Percentiles rank a stretch among this genome's conserved stretches.
phyloP scores from a whole-genome alignment of 2,888 invertebrate species.

The Coenonympha arcania region DNA sequence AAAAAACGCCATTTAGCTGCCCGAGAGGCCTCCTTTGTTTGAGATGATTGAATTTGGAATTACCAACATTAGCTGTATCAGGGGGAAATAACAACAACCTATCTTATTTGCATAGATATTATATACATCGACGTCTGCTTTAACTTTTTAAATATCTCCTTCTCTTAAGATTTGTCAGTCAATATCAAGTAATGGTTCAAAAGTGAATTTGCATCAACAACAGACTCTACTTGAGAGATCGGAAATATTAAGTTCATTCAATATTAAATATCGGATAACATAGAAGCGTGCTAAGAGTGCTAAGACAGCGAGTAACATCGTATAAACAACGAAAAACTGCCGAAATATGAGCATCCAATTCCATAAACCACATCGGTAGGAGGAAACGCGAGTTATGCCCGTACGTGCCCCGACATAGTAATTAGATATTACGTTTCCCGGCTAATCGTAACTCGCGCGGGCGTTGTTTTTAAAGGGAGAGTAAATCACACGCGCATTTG shows the following conservation, averaged over 20 bases:
- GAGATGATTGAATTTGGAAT: constrained; percentile 72
- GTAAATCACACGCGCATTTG: constrained; percentile 65
- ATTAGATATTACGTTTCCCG: constrained; percentile 70
- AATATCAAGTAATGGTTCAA: too few species aligned
- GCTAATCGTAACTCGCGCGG: constrained; percentile 73
- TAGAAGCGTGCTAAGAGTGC: constrained; percentile 45
- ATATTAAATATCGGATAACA: constrained; percentile 51
- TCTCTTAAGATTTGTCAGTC: too few species aligned
- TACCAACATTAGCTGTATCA: constrained; percentile 62
- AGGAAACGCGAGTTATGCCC: constrained; percentile 69
- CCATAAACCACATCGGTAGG: constrained; percentile 71
- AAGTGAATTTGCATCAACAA: constrained; percentile 11
- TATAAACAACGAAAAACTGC: constrained; percentile 62
- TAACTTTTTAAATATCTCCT: too few species aligned
- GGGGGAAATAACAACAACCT: constrained; percentile 35
- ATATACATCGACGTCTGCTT: too few species aligned
- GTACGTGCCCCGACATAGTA: constrained; percentile 73
- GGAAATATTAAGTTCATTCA: neutral
- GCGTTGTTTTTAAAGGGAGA: constrained; percentile 73
- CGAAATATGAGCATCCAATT: constrained; percentile 73
- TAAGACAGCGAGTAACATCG: constrained; percentile 57
- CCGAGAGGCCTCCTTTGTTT: constrained; percentile 69
- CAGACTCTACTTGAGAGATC: constrained; percentile 4
- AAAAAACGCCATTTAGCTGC: constrained; percentile 72
- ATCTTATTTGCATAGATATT: constrained; percentile 12